Evolutionary conservation across 1,140 invertebrate genomes (phyloP).

Genomic region (Papilio polytes): DNA sequence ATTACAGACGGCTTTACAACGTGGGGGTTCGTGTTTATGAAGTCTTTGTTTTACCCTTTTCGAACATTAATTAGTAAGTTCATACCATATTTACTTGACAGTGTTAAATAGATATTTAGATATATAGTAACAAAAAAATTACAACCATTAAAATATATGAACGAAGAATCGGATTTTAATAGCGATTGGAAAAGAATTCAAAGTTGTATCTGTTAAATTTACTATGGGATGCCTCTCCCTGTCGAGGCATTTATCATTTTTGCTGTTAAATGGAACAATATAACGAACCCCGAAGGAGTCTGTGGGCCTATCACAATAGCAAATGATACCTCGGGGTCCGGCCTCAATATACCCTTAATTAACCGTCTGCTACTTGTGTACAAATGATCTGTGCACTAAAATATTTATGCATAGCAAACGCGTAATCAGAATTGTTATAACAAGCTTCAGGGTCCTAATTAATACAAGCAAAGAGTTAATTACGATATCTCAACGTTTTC

Average conservation of each 20-base stretch:
- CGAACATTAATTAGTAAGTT: conserved; percentile 74
- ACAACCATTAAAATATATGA: neutral
- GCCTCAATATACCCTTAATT: conserved; percentile 77
- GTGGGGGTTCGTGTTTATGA: conserved; percentile 73
- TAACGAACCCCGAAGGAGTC: conserved; percentile 72
- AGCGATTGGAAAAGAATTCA: conserved; percentile 46
- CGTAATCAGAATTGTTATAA: conserved; percentile 41
- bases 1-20: conserved; percentile 53
- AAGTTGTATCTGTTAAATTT: conserved; percentile 52
- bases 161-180: conserved; percentile 41
- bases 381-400: conserved; percentile 52
- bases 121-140: conserved; percentile 42
- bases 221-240: conserved; percentile 62
- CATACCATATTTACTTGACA: conserved; percentile 60
- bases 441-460: conserved; percentile 23
- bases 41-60: conserved; percentile 62
- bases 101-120: conserved; percentile 45
- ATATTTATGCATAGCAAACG: conserved; percentile 50
- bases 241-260: conserved; percentile 80
- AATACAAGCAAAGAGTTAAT: conserved; percentile 27
- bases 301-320: conserved; percentile 77
- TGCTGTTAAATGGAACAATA: conserved; percentile 78
- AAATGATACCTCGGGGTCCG: conserved; percentile 77
- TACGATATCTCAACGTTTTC: neutral
- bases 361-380: conserved; percentile 66